phyloP scores from a whole-genome alignment of 2,797 vertebrate species.

The Uromys caudimaculatus region DNA sequence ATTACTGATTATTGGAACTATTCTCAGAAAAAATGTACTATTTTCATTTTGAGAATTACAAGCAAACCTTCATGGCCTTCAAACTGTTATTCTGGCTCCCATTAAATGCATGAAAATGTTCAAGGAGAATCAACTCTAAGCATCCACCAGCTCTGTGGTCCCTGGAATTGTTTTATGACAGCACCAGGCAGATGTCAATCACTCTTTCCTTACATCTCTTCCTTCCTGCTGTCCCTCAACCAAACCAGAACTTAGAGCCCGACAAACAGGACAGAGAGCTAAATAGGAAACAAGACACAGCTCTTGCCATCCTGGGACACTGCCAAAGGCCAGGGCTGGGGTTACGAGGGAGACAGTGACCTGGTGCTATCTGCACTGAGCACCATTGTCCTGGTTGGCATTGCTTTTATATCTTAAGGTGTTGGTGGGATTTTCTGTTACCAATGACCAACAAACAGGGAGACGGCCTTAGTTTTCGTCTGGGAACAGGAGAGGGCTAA shows the following conservation, averaged over 20 bases:
- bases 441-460: background rate
- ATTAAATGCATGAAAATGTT: background rate
- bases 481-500: background rate
- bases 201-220: background rate
- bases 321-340: too few species aligned
- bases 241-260: background rate
- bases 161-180: background rate
- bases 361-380: background rate
- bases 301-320: accelerated
- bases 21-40: slow-evolving; percentile 9
- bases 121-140: background rate
- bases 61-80: background rate
- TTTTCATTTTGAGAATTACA: background rate
- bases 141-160: background rate
- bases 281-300: background rate
- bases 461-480: background rate
- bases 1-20: background rate
- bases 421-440: background rate
- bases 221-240: background rate
- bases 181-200: background rate
- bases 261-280: background rate
- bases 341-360: accelerated
- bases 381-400: background rate
- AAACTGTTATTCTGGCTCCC: background rate
- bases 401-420: background rate